Evolutionary conservation across 2,113 vertebrate species (phyloP).

Genomic region (Amazona guildingii): DNA sequence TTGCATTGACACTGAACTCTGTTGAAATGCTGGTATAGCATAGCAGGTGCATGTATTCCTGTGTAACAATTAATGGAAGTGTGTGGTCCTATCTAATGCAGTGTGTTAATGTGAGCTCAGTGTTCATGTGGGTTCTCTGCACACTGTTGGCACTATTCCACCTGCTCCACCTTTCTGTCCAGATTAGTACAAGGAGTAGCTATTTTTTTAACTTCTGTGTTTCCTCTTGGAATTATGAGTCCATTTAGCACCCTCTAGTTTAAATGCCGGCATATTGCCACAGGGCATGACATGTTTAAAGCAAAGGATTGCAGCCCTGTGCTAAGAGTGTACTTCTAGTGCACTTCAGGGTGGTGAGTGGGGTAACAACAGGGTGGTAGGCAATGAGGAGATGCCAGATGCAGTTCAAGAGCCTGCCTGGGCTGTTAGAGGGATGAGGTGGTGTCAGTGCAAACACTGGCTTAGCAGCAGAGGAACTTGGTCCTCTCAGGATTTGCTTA

Average conservation of each 20-base stretch:
- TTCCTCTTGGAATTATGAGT: background rate
- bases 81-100: background rate
- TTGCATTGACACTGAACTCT: background rate
- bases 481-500: background rate
- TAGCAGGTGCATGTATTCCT: background rate
- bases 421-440: background rate
- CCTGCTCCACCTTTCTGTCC: background rate
- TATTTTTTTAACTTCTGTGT: background rate
- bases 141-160: background rate
- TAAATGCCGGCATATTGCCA: background rate
- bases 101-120: background rate
- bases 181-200: background rate
- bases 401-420: background rate
- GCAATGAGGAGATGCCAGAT: background rate
- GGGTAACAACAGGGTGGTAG: background rate
- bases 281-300: background rate
- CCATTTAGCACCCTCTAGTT: background rate
- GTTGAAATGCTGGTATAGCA: background rate
- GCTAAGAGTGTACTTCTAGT: background rate
- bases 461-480: background rate
- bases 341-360: background rate
- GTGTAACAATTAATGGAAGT: background rate
- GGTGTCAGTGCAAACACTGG: background rate
- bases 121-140: fast-evolving
- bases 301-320: background rate